Evolutionary conservation across 2,797 vertebrate species (phyloP), one percentile per base, ranked within the genome.

Genomic region (Lithobates pipiens): DNA sequence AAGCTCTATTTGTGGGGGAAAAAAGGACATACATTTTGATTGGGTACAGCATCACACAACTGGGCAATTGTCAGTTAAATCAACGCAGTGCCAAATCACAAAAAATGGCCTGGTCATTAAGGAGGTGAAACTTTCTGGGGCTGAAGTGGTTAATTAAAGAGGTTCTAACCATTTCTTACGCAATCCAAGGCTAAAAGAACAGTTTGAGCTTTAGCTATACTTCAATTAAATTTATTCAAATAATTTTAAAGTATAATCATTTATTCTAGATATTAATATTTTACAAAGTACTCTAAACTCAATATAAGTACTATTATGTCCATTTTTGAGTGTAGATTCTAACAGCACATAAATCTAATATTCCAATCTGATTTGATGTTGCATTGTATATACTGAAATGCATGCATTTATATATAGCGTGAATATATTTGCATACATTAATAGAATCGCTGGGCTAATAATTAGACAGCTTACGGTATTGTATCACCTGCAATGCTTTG

Each of bases 401-500:
- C 46, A 21, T 34, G 9, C 21, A 36, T 83, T 71, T 73, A 50
- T 46, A 36, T 74, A 75, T 65, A 71, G 39, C 27, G 0, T 18
- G 34, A 67, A 54, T 57, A 77, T 5, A 57, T 77, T 63, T 70
- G 74, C 82, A 77, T 77, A 70, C 25, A 36, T 68, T 76, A 69
- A 83, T 83, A 42, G 44, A 11, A 70, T 11, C 3, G 15, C 72
- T 69, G 69, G 54, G 65, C 21, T 54, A 71, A 70, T 84, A 77
- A 84, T 84, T 84, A 77, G 73, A 54, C 21, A 71, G 68, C 54
- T 67, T n/a, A 57, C 61, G 29, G 54, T 25, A 25, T 32, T 32
- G 50, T 82, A 65, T 73, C 50, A 82, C 71, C 80, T 80, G 68
- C 70, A 16, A 42, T 13, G 70, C 70, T 42, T 73, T 82, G 80